Conservation (phyloP, 2,888 invertebrate genomes). For the Blera fallax region DNA sequence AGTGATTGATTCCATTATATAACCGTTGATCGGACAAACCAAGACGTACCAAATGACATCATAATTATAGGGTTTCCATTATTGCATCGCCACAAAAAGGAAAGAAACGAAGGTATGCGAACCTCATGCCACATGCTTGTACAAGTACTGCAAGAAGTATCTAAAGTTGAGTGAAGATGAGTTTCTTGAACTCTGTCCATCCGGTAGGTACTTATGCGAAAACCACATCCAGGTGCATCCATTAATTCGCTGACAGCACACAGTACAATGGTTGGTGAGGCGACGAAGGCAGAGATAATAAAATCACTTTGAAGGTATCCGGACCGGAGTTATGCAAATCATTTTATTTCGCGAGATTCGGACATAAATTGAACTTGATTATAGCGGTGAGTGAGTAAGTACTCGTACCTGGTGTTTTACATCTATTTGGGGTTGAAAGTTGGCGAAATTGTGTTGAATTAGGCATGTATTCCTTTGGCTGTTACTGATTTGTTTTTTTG, state of each 20-base stretch:
- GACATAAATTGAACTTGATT: constrained; percentile 12
- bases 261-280: not conserved
- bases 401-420: not conserved
- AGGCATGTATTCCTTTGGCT: not conserved
- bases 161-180: constrained; percentile 11
- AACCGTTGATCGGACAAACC: not conserved
- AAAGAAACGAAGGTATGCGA: not conserved
- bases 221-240: constrained; percentile 42
- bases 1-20: constrained; percentile 13
- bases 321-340: constrained; percentile 12
- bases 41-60: constrained; percentile 21
- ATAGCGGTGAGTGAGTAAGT: not conserved
- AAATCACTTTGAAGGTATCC: not conserved
- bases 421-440: not conserved
- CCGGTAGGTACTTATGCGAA: constrained; percentile 3
- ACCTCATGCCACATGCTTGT: not conserved
- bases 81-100: not conserved
- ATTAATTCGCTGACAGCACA: not conserved
- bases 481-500: not conserved
- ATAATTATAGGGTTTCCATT: constrained; percentile 29
- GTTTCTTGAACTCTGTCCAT: constrained; percentile 33
- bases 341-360: not conserved
- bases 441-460: not conserved
- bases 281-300: not conserved
- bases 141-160: not conserved